Base-by-base conservation (phyloP, 2,113 vertebrate genomes). In the Pedionomus torquatus region DNA sequence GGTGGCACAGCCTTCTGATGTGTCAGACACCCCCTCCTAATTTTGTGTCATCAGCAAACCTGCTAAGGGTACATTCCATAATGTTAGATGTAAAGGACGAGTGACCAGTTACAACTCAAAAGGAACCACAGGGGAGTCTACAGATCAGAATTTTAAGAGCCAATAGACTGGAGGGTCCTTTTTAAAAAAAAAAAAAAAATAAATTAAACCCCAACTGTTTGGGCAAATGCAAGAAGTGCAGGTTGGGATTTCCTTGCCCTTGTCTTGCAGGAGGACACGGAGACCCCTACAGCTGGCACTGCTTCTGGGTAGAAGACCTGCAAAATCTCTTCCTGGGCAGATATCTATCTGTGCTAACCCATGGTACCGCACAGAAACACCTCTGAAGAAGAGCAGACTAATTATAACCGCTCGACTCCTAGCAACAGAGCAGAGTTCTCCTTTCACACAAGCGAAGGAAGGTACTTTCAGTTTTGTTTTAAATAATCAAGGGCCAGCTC, bases 381-480 rank as follows among this genome's bases (percentile, higher is more conserved):
- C 57, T 33, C 85, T 78, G 8, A 63, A 90, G 83, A 85, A 83
- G 92, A 74, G 43, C 82, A 85, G 64, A 54, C 85, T 96, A 95
- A 93, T 94, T 96, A 92, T 96, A 96, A 88, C 88, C 4, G 5
- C 85, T 90, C 0, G 55, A 85, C 65, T 88, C 96, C 85, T 94
- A 95, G 93, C 93, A 95, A 96, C 95, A 64, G 48, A 74, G 66
- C 54, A 15, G 72, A 94, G 74, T 37, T 93, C 84, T 95, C 61
- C 60, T 69, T 86, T 91, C 46, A 49, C 60, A 81, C 89, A 84
- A 91, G 76, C 35, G 55, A 72, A 72, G 39, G 88, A 90, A 80
- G 83, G 37, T 86, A 37, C 76, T 78, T 70, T 77, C 83, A n/a
- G 26, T 68, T 95, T 60, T 72, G 75, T 54, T 83, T 43, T 55